Percentiles rank a stretch among this genome's conserved stretches.
These are phyloP conservation scores for Diabrotica undecimpunctata DNA, from an alignment of 1,140 invertebrate species.

Conservation along the genomic window DNA sequence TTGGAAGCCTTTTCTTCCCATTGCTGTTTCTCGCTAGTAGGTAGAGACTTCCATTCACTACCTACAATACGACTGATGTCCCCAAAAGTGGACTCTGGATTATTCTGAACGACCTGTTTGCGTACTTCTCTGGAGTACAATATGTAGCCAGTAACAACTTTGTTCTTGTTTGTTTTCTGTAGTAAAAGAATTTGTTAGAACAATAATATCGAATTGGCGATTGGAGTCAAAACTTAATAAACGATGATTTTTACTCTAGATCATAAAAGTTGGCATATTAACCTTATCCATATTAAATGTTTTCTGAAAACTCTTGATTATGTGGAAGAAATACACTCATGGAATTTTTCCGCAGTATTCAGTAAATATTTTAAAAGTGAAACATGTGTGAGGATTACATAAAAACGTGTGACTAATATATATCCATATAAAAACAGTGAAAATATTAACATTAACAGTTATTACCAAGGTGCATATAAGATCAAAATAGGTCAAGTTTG, in stretches of 20 bases:
- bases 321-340: slow-evolving; percentile 22
- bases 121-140: slow-evolving; percentile 96
- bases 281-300: no score
- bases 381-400: slow-evolving; percentile 8
- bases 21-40: slow-evolving; percentile 79
- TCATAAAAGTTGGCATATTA: no score
- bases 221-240: slow-evolving; percentile 3
- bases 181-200: slow-evolving; percentile 5
- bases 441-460: no score
- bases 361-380: slow-evolving; percentile 6
- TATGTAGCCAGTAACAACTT: slow-evolving; percentile 96
- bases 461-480: no score
- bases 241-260: no score
- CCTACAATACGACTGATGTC: slow-evolving; percentile 97
- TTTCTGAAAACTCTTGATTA: no score
- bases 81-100: slow-evolving; percentile 93
- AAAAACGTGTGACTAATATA: no score
- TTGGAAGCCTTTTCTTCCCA: slow-evolving; percentile 89
- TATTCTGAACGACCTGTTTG: slow-evolving; percentile 78
- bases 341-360: slow-evolving; percentile 17
- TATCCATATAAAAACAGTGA: no score
- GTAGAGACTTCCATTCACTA: slow-evolving; percentile 92
- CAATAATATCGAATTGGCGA: not conserved
- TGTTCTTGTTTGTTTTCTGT: slow-evolving; percentile 74
- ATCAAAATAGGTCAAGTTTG: no score